Evolutionary conservation across 2,797 vertebrate species (phyloP).

Genomic region (Delichon dasypus): DNA sequence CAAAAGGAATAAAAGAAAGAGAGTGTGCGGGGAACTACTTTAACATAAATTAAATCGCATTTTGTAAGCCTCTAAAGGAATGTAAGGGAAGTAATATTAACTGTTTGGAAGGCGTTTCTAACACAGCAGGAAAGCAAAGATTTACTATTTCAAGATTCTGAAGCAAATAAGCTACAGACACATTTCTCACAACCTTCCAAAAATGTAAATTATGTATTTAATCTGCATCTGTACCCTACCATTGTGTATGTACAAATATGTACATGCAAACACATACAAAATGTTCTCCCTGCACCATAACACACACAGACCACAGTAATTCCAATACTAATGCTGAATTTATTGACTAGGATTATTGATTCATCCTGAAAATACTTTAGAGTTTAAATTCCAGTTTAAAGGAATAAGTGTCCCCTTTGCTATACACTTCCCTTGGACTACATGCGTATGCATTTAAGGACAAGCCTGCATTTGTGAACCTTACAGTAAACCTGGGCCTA

Average conservation of each 20-base stretch:
- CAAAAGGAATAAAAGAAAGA: not conserved
- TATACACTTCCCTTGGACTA: not conserved
- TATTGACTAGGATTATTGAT: not conserved
- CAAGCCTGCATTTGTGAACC: not conserved
- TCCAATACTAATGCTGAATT: not conserved
- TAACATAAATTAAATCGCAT: not conserved
- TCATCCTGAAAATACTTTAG: not conserved
- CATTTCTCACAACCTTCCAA: not conserved
- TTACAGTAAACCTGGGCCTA: not conserved
- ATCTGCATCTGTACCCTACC: not conserved
- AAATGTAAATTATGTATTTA: not conserved
- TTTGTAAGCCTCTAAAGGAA: constrained; percentile 43
- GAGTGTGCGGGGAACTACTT: not conserved
- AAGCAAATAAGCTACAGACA: not conserved
- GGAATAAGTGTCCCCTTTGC: not conserved
- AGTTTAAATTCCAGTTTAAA: not conserved
- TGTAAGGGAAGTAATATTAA: constrained; percentile 13
- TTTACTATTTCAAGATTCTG: constrained; percentile 1
- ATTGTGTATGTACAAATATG: not conserved
- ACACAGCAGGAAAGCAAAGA: not conserved
- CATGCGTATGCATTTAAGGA: accelerated
- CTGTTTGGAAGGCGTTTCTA: constrained; percentile 6
- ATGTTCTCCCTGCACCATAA: not conserved
- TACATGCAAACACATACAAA: not conserved
- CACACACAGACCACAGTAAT: not conserved